Percentiles rank a stretch among this genome's conserved stretches.
phyloP scores from a whole-genome alignment of 2,113 vertebrate genomes.

The Urocolius indicus region DNA sequence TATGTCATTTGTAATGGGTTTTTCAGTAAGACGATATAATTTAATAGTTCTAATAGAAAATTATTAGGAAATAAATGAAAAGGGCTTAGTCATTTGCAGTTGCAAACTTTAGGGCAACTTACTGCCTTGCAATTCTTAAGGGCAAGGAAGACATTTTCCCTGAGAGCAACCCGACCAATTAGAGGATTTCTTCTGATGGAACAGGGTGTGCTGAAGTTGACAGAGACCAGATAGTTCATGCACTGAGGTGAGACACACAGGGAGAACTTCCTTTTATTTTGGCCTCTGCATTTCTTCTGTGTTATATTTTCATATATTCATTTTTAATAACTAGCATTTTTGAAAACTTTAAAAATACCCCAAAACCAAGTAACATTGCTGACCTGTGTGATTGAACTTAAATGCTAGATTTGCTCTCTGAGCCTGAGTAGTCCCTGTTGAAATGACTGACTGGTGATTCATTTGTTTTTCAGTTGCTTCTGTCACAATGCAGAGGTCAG shows the following conservation, averaged over 20 bases:
- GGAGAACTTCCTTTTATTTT: neutral
- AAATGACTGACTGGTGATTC: neutral
- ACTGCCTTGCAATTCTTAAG: neutral
- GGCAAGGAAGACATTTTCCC: neutral
- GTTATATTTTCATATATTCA: neutral
- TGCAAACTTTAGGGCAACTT: neutral
- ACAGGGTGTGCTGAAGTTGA: neutral
- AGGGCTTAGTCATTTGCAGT: neutral
- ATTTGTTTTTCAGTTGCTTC: neutral
- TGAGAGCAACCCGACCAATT: neutral
- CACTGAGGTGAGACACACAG: neutral
- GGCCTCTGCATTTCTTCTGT: neutral
- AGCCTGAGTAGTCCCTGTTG: neutral
- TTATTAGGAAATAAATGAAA: conserved; percentile 48
- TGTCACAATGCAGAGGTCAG: neutral
- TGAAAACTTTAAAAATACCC: neutral
- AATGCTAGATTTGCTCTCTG: neutral
- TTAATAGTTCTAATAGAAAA: conserved; percentile 16
- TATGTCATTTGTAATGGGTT: neutral
- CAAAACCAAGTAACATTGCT: neutral
- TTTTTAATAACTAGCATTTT: neutral
- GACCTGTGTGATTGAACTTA: neutral
- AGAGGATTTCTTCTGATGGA: conserved; percentile 11
- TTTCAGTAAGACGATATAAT: conserved; percentile 9
- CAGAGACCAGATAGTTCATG: neutral